These are phyloP conservation scores for Syncerus caffer DNA, from an alignment of 2,797 vertebrate genomes.

Conservation along the genomic window DNA sequence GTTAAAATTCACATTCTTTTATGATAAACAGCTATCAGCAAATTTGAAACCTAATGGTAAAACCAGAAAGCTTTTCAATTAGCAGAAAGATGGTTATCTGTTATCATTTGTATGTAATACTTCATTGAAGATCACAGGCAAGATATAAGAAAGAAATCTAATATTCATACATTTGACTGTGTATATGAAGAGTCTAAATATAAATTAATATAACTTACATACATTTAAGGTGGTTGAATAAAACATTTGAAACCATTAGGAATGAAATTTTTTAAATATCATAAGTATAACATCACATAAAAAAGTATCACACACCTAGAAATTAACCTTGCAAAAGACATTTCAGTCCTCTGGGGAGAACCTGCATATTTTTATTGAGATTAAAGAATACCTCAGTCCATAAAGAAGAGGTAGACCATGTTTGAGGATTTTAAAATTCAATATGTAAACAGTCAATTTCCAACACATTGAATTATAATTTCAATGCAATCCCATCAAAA, in stretches of 20 bases:
- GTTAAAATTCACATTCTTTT: neutral
- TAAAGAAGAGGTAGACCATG: neutral
- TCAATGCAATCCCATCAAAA: neutral
- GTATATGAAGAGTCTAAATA: neutral
- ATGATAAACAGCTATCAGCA: neutral
- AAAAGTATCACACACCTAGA: neutral
- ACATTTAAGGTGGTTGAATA: neutral
- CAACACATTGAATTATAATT: neutral
- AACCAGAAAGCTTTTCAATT: neutral
- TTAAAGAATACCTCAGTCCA: neutral
- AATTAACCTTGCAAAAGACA: neutral
- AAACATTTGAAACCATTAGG: neutral
- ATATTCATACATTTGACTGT: neutral
- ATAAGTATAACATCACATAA: neutral
- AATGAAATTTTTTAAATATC: neutral
- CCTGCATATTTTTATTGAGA: neutral
- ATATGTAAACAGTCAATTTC: neutral
- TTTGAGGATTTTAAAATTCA: neutral
- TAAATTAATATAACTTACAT: neutral
- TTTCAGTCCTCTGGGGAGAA: neutral
- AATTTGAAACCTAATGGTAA: slow-evolving; percentile 6
- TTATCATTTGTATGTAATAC: neutral
- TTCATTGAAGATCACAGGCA: neutral
- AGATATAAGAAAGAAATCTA: neutral
- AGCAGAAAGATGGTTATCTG: neutral